Evolutionary conservation across 2,113 vertebrate genomes (phyloP).

Genomic region (Tiliqua scincoides): DNA sequence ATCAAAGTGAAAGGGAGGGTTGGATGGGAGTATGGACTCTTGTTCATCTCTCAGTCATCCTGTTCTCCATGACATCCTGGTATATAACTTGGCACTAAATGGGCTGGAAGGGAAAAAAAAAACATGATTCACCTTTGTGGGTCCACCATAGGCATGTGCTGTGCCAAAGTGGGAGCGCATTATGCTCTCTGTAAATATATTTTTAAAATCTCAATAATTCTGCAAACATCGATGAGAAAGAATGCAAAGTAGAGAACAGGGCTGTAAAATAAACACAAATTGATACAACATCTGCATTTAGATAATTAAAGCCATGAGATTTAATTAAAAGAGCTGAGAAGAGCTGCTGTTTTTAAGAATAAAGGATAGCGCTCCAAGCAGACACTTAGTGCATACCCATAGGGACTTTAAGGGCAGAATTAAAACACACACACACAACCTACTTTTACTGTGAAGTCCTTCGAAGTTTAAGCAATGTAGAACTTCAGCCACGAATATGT

Average conservation of each 20-base stretch:
- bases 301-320: constrained; percentile 61
- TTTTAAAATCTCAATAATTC: constrained; percentile 10
- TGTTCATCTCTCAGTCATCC: background rate
- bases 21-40: background rate
- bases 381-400: background rate
- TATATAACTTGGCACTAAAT: background rate
- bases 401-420: constrained; percentile 36
- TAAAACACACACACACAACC: constrained; percentile 32
- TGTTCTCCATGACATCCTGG: background rate
- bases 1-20: background rate
- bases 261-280: constrained; percentile 39
- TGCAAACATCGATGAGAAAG: constrained; percentile 26
- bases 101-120: background rate
- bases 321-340: constrained; percentile 59
- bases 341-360: constrained; percentile 49
- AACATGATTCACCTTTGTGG: background rate
- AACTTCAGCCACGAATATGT: constrained; percentile 31
- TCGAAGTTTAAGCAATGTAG: constrained; percentile 12
- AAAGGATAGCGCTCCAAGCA: constrained; percentile 39
- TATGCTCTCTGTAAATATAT: background rate
- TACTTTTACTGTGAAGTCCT: constrained; percentile 13
- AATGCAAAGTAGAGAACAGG: constrained; percentile 32
- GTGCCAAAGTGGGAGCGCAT: background rate
- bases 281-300: constrained; percentile 34
- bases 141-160: background rate